Conservation (phyloP, 2,797 vertebrate genomes). For the Graptemys geographica region DNA sequence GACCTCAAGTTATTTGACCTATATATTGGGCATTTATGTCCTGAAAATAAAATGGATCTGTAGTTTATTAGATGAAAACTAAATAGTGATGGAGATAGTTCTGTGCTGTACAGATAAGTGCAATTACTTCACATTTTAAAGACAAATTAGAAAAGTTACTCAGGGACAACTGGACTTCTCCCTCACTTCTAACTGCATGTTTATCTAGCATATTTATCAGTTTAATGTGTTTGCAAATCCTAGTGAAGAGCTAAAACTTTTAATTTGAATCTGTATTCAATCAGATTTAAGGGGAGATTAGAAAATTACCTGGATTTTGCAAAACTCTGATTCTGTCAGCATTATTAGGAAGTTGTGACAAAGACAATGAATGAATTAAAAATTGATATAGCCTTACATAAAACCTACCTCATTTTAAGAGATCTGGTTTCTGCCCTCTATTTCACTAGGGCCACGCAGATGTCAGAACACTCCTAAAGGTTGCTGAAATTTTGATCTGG, state of each 20-base stretch:
- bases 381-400: conserved; percentile 17
- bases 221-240: conserved; percentile 69
- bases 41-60: conserved; percentile 63
- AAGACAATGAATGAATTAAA: neutral
- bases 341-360: neutral
- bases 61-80: conserved; percentile 76
- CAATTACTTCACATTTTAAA: conserved; percentile 80
- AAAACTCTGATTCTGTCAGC: neutral
- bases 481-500: neutral
- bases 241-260: conserved; percentile 50
- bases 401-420: neutral
- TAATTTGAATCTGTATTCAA: conserved; percentile 57
- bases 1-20: conserved; percentile 58
- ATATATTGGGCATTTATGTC: conserved; percentile 63
- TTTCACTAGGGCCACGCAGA: neutral
- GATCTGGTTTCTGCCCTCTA: neutral
- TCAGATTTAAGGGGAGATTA: conserved; percentile 29
- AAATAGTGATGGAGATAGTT: conserved; percentile 77
- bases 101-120: conserved; percentile 74
- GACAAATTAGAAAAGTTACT: conserved; percentile 72
- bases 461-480: conserved; percentile 1
- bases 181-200: conserved; percentile 71
- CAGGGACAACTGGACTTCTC: conserved; percentile 73
- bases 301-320: conserved; percentile 27
- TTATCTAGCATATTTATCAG: conserved; percentile 79